phyloP scores from a whole-genome alignment of 2,797 vertebrate genomes.

The Cercopithecus hamlyni region DNA sequence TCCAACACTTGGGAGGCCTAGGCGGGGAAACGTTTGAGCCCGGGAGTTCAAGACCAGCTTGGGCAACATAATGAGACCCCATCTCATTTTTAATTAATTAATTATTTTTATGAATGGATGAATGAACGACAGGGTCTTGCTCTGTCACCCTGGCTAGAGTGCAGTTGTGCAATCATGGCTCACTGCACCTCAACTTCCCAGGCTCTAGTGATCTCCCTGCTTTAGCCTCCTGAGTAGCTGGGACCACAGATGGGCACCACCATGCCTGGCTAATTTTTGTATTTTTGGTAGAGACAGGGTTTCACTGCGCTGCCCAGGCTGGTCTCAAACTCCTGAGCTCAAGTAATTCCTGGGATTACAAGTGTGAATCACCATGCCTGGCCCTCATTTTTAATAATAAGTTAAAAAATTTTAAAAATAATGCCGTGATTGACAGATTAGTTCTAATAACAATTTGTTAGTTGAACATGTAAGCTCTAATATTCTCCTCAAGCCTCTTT shows the following conservation, averaged over 20 bases:
- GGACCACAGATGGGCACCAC: not conserved
- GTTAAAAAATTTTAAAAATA: not conserved
- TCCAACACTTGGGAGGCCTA: not conserved
- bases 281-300: not conserved
- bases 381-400: not conserved
- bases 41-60: not conserved
- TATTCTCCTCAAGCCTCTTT: not conserved
- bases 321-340: not conserved
- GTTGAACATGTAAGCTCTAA: not conserved
- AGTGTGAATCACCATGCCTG: not conserved
- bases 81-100: not conserved
- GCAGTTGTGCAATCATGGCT: not conserved
- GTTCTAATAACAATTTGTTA: conserved; percentile 22
- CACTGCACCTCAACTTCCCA: not conserved
- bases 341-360: not conserved
- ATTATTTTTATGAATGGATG: not conserved
- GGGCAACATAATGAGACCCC: not conserved
- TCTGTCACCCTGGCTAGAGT: not conserved
- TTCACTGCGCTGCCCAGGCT: not conserved
- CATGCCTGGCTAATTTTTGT: not conserved
- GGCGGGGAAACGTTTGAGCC: not conserved
- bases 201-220: not conserved
- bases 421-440: not conserved
- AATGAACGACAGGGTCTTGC: not conserved
- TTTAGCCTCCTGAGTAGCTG: not conserved